Percentiles rank a stretch among this genome's conserved stretches.
Conservation (phyloP, 2,888 invertebrate species). For the Syrista parreyssii region DNA sequence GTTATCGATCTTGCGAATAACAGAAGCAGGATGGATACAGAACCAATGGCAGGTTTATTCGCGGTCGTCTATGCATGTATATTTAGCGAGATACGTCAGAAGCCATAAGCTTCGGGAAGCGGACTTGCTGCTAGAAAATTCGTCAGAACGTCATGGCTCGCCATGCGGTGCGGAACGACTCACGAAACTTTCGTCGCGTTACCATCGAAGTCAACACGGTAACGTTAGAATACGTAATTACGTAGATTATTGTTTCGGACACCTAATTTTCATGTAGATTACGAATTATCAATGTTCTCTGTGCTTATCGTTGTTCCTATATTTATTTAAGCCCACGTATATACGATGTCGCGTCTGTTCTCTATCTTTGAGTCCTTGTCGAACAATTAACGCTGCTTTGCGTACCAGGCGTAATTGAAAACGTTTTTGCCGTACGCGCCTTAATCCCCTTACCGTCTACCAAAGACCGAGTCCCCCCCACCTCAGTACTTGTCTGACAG, state of each 20-base stretch:
- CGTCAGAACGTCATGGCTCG: slow-evolving; percentile 7
- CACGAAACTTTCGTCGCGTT: background rate
- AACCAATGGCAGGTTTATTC: background rate
- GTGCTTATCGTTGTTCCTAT: background rate
- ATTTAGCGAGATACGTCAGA: slow-evolving; percentile 47
- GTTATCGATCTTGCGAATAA: background rate
- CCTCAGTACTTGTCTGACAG: background rate
- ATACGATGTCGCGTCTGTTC: background rate
- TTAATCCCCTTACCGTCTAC: background rate
- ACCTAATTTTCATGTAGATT: background rate
- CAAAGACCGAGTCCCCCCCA: background rate
- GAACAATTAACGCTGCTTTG: slow-evolving; percentile 36
- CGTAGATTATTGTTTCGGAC: background rate
- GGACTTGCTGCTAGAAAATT: background rate
- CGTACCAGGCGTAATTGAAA: slow-evolving; percentile 28
- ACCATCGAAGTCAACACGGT: background rate
- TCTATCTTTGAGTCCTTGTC: background rate
- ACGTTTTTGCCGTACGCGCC: background rate
- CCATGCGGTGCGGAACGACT: background rate
- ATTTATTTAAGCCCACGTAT: background rate
- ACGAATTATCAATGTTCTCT: background rate
- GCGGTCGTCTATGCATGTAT: slow-evolving; percentile 34
- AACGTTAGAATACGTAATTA: background rate
- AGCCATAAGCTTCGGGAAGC: slow-evolving; percentile 1
- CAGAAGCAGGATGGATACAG: background rate